Conservation (phyloP, 2,797 vertebrate genomes). For the Oreortyx pictus region DNA sequence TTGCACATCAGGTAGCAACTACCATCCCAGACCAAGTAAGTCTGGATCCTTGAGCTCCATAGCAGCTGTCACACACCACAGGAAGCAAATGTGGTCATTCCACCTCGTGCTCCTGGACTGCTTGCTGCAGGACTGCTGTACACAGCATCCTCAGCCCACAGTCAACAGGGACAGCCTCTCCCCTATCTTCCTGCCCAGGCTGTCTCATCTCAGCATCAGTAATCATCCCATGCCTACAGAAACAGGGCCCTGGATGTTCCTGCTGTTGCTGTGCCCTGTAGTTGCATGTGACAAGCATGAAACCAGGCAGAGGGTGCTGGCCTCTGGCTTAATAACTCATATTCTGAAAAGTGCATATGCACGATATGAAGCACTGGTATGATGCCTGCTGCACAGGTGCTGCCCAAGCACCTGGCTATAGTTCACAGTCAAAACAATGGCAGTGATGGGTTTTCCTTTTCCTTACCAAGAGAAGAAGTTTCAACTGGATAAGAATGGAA, state of each 20-base stretch:
- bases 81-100: not conserved
- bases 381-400: not conserved
- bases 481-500: not conserved
- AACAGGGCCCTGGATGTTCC: not conserved
- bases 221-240: not conserved
- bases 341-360: not conserved
- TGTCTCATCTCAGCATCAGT: not conserved
- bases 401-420: not conserved
- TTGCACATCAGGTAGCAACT: accelerated
- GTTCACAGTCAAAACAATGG: not conserved
- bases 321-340: not conserved
- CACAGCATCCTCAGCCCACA: not conserved
- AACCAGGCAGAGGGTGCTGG: not conserved
- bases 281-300: not conserved
- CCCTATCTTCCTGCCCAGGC: accelerated
- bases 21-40: not conserved
- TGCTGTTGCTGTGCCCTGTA: not conserved
- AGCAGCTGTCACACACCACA: not conserved
- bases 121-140: accelerated
- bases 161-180: not conserved
- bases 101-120: accelerated
- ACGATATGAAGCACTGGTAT: not conserved
- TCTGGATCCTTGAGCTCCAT: not conserved
- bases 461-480: not conserved
- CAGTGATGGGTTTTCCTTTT: not conserved